Evolutionary conservation across 1,140 invertebrate species (phyloP).

Genomic region (Ceratosolen fusciceps): DNA sequence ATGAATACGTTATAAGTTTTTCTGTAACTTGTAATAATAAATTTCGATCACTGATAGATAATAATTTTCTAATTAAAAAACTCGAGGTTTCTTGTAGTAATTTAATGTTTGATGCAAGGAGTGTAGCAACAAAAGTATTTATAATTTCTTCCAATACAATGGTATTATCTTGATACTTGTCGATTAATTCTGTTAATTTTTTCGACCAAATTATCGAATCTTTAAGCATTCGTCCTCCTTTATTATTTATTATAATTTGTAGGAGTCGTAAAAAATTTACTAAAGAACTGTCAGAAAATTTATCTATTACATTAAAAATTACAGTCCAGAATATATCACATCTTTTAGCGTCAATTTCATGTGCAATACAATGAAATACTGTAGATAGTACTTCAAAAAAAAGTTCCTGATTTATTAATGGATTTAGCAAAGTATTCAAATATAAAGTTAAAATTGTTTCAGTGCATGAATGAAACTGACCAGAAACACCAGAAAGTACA

Average conservation of each 20-base stretch:
- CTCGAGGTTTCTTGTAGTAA: slow-evolving; percentile 80
- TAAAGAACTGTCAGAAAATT: slow-evolving; percentile 58
- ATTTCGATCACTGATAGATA: slow-evolving; percentile 72
- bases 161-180: slow-evolving; percentile 67
- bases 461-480: slow-evolving; percentile 86
- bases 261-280: slow-evolving; percentile 74
- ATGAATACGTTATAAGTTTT: slow-evolving; percentile 76
- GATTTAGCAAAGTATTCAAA: slow-evolving; percentile 74
- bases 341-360: slow-evolving; percentile 75
- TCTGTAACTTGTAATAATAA: slow-evolving; percentile 77
- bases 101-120: slow-evolving; percentile 75
- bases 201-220: slow-evolving; percentile 74
- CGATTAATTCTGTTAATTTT: slow-evolving; percentile 68
- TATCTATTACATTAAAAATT: slow-evolving; percentile 58
- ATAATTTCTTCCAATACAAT: slow-evolving; percentile 71
- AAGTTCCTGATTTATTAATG: slow-evolving; percentile 72
- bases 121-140: slow-evolving; percentile 74
- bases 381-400: slow-evolving; percentile 77
- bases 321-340: slow-evolving; percentile 75
- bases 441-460: slow-evolving; percentile 77
- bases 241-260: slow-evolving; percentile 75
- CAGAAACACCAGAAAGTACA: slow-evolving; percentile 83
- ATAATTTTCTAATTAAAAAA: slow-evolving; percentile 75
- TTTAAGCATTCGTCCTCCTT: slow-evolving; percentile 76
- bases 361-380: slow-evolving; percentile 74